These are phyloP conservation scores for Thamnaconus septentrionalis DNA, from an alignment of 2,113 vertebrate species.

Conservation along the genomic window DNA sequence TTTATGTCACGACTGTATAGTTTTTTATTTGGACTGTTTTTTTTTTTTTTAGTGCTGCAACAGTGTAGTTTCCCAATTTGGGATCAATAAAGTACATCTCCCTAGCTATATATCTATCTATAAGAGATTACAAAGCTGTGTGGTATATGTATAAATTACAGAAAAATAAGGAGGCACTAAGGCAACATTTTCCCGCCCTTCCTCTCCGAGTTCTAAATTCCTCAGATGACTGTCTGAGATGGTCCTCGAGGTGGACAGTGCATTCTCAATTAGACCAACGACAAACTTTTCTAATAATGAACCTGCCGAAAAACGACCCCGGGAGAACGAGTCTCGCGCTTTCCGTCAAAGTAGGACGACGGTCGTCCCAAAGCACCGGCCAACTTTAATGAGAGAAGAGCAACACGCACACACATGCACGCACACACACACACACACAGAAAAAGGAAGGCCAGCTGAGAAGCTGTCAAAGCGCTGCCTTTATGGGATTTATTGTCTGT, in stretches of 20 bases:
- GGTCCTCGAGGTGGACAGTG: conserved; percentile 19
- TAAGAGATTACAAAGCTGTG: too few relatives aligned
- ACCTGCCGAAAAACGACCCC: conserved; percentile 47
- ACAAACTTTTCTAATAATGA: conserved; percentile 38
- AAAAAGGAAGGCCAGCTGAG: conserved; percentile 21
- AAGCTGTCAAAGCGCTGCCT: conserved; percentile 46
- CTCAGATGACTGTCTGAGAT: conserved; percentile 30
- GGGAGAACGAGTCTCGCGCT: conserved; percentile 50
- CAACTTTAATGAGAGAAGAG: conserved; percentile 49
- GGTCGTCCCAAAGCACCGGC: conserved; percentile 48
- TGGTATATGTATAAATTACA: too few relatives aligned
- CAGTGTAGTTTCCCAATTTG: too few relatives aligned
- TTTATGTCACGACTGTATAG: too few relatives aligned
- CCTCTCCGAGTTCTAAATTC: conserved; percentile 7
- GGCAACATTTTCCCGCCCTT: too few relatives aligned
- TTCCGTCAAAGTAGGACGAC: conserved; percentile 55
- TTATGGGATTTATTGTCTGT: conserved; percentile 43
- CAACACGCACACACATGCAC: neutral
- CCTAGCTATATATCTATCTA: too few relatives aligned
- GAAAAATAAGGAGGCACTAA: too few relatives aligned
- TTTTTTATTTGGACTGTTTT: too few relatives aligned
- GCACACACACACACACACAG: too few relatives aligned
- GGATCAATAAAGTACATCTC: too few relatives aligned
- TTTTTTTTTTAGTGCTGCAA: too few relatives aligned
- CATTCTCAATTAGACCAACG: conserved; percentile 34